A percentile compares a stretch with the other conserved stretches of the same genome.
Conservation (phyloP, 1,140 invertebrate genomes). For the Oncopeltus fasciatus region DNA sequence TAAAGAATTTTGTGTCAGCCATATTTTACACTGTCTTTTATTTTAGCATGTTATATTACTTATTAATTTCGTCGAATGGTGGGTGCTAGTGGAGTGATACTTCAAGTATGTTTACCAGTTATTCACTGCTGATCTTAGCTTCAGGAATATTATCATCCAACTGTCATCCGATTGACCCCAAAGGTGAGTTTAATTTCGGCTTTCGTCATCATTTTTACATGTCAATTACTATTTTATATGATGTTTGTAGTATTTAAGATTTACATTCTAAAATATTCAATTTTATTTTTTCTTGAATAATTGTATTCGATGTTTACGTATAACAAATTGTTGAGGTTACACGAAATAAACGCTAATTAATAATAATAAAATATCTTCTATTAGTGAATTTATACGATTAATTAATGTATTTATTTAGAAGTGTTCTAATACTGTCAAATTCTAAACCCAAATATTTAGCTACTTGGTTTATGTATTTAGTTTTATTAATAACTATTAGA, state of each 20-base stretch:
- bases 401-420: too few species aligned
- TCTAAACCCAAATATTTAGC: too few species aligned
- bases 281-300: not conserved
- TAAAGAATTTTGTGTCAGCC: slow-evolving; percentile 1
- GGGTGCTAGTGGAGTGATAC: not conserved
- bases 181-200: not conserved
- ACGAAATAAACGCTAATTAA: too few species aligned
- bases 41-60: not conserved
- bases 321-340: too few species aligned
- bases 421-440: too few species aligned
- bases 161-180: slow-evolving; percentile 7
- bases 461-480: too few species aligned
- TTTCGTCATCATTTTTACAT: not conserved
- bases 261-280: not conserved
- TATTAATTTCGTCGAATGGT: not conserved
- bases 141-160: not conserved
- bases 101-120: slow-evolving; percentile 2
- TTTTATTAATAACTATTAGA: too few species aligned
- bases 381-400: too few species aligned
- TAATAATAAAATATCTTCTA: too few species aligned
- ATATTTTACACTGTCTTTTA: not conserved
- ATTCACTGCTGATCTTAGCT: not conserved
- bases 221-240: not conserved
- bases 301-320: not conserved
- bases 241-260: not conserved